A percentile compares a stretch with the other conserved stretches of the same genome.
phyloP scores from a whole-genome alignment of 2,113 vertebrate genomes.

The Notechis scutatus region DNA sequence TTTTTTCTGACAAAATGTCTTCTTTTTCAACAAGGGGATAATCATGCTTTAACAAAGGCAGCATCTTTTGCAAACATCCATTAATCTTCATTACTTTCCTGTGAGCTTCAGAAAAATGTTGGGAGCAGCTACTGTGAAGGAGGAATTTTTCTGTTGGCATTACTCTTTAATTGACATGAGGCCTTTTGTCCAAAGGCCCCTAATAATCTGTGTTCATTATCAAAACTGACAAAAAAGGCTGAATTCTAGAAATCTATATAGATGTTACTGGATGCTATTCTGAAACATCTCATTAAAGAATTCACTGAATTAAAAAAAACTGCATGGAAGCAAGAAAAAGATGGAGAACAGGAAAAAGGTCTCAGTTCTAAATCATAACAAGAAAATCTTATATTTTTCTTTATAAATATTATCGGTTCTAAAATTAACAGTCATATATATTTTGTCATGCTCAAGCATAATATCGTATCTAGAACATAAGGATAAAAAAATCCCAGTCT shows the following conservation, averaged over 20 bases:
- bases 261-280: not conserved
- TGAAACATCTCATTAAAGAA: not conserved
- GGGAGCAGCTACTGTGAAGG: constrained; percentile 11
- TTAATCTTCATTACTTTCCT: constrained; percentile 6
- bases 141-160: not conserved
- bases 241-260: not conserved
- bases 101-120: constrained; percentile 11
- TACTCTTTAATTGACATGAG: constrained; percentile 14
- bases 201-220: constrained; percentile 18
- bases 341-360: not conserved
- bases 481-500: not conserved
- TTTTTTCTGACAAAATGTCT: not conserved
- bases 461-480: not conserved
- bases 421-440: not conserved
- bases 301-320: not conserved
- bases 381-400: not conserved
- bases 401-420: not conserved
- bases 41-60: constrained; percentile 8
- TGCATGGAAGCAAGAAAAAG: not conserved
- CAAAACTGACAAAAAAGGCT: not conserved
- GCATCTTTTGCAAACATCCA: constrained; percentile 26
- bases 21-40: constrained; percentile 16
- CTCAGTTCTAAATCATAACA: not conserved
- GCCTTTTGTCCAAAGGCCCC: not conserved
- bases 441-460: not conserved